These are phyloP conservation scores for Melanotaenia maccullochi DNA, from an alignment of 2,797 vertebrate genomes.

Conservation along the genomic window DNA sequence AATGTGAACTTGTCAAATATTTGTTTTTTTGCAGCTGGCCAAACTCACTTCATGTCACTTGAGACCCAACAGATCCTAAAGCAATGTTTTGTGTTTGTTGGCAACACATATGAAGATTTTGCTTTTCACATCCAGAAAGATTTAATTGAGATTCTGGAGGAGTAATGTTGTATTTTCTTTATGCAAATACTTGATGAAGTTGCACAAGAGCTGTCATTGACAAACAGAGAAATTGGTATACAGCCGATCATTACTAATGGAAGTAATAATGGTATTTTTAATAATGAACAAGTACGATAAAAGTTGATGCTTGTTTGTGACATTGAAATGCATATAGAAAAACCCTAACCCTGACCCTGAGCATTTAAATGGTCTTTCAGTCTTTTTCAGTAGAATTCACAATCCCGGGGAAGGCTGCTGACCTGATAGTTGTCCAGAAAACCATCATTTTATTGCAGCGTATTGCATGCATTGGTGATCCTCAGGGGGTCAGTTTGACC, in stretches of 20 bases:
- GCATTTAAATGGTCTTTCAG: too few species aligned
- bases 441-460: too few species aligned
- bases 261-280: not conserved
- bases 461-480: too few species aligned
- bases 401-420: too few species aligned
- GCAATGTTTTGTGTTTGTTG: not conserved
- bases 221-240: not conserved
- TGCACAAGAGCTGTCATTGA: not conserved
- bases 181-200: not conserved
- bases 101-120: not conserved
- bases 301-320: not conserved
- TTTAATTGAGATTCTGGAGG: not conserved
- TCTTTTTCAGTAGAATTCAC: too few species aligned
- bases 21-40: not conserved
- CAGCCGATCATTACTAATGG: not conserved
- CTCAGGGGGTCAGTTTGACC: too few species aligned
- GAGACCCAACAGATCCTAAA: too few species aligned
- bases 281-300: not conserved
- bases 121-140: constrained; percentile 4
- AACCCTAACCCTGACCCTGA: not conserved
- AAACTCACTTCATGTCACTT: too few species aligned
- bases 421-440: too few species aligned
- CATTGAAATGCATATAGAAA: not conserved
- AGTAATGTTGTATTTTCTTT: not conserved
- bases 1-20: not conserved